Evolutionary conservation across 1,140 invertebrate genomes (phyloP).

Genomic region (Saxidomus purpurata): DNA sequence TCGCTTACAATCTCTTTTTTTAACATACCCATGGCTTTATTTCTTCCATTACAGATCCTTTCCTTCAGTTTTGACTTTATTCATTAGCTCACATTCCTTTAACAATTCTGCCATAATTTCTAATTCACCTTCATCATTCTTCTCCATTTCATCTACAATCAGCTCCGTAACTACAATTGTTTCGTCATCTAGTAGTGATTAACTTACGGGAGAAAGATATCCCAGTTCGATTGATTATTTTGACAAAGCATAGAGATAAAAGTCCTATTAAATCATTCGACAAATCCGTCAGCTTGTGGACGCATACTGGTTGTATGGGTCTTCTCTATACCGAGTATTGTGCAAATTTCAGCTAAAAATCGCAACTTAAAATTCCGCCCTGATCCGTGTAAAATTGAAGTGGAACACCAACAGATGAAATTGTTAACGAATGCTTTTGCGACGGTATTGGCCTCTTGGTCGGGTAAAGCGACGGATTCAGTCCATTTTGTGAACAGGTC

Average conservation of each 20-base stretch:
- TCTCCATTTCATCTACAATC: too few species aligned
- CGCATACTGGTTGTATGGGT: constrained; percentile 2
- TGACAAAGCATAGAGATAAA: not conserved
- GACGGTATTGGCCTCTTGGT: not conserved
- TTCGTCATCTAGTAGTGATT: too few species aligned
- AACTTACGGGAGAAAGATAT: not conserved
- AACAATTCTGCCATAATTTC: too few species aligned
- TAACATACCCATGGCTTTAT: too few species aligned
- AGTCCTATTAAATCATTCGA: not conserved
- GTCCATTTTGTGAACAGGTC: too few species aligned
- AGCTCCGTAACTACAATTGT: too few species aligned
- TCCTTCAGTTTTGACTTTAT: too few species aligned
- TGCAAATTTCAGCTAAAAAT: not conserved
- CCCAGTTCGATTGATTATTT: constrained; percentile 19
- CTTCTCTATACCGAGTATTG: not conserved
- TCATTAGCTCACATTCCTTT: too few species aligned
- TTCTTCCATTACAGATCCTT: too few species aligned
- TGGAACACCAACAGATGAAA: constrained; percentile 10
- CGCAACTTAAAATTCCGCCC: constrained; percentile 14
- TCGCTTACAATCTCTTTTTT: too few species aligned
- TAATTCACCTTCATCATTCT: too few species aligned
- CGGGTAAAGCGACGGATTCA: too few species aligned
- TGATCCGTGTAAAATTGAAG: constrained; percentile 20
- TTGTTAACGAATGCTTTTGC: not conserved
- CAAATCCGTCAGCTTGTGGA: not conserved